Percentiles rank a stretch among this genome's conserved stretches.
Evolutionary conservation across 2,797 vertebrate genomes (phyloP).

Genomic region (Hirundo rustica): DNA sequence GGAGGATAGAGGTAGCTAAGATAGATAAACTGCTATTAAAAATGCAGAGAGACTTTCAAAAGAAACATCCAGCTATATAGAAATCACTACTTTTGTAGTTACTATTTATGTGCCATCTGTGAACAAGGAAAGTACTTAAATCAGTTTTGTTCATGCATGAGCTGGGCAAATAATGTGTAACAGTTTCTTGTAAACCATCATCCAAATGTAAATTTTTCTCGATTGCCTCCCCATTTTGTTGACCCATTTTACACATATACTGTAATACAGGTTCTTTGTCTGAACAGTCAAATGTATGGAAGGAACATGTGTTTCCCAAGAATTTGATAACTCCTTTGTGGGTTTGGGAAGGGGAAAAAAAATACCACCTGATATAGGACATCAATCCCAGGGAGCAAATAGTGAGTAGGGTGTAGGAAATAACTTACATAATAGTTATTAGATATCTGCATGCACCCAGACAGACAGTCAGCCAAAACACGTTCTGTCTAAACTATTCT

Average conservation of each 20-base stretch:
- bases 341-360: not conserved
- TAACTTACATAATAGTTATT: not conserved
- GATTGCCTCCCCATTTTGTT: not conserved
- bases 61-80: not conserved
- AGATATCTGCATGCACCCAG: not conserved
- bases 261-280: not conserved
- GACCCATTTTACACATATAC: not conserved
- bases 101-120: conserved; percentile 18
- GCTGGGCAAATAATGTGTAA: conserved; percentile 23
- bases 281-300: not conserved
- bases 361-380: not conserved
- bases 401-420: not conserved
- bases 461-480: not conserved
- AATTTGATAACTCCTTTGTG: not conserved
- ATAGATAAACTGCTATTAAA: not conserved
- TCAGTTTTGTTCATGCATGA: not conserved
- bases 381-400: not conserved
- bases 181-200: not conserved
- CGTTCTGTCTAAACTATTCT: not conserved
- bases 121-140: conserved; percentile 31
- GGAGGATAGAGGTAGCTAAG: not conserved
- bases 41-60: not conserved
- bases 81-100: not conserved
- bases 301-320: not conserved
- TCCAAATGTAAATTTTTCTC: conserved; percentile 18